A percentile compares a stretch with the other conserved stretches of the same genome.
Conservation (phyloP, 1,140 invertebrate species). For the Lanistes nyassanus region DNA sequence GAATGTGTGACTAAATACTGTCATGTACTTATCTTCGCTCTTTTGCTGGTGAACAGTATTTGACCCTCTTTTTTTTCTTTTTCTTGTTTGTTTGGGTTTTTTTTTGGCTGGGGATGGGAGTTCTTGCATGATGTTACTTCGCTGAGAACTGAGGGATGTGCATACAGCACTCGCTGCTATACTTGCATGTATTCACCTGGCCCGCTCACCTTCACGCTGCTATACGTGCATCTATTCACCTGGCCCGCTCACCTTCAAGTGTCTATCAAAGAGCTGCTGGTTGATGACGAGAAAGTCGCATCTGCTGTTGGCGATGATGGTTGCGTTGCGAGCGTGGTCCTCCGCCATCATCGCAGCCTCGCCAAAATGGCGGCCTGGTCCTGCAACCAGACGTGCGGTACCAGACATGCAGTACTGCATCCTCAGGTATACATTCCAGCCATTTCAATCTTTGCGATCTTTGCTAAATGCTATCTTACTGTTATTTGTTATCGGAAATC, state of each 20-base stretch:
- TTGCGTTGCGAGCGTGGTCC: slow-evolving; percentile 58
- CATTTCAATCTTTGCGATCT: too few species aligned
- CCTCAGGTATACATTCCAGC: too few species aligned
- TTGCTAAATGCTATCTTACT: too few species aligned
- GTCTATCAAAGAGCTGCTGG: slow-evolving; percentile 58
- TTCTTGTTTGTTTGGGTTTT: background rate
- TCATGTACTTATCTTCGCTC: too few species aligned
- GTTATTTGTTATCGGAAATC: too few species aligned
- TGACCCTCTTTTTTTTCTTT: background rate
- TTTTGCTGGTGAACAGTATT: too few species aligned
- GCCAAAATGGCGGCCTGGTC: slow-evolving; percentile 58
- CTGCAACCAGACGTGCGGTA: slow-evolving; percentile 34
- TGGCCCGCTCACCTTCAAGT: slow-evolving; percentile 59
- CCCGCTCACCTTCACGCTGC: background rate
- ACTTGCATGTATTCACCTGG: background rate
- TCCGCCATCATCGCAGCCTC: slow-evolving; percentile 60
- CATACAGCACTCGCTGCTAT: too few species aligned
- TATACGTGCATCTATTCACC: background rate
- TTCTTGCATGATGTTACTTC: too few species aligned
- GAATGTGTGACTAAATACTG: too few species aligned
- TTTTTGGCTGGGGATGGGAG: background rate
- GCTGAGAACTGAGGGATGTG: background rate
- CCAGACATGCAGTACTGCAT: too few species aligned
- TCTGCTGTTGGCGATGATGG: slow-evolving; percentile 56
- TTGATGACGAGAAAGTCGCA: slow-evolving; percentile 60